Evolutionary conservation across 2,888 invertebrate genomes (phyloP).

Genomic region (Amorpha juglandis): DNA sequence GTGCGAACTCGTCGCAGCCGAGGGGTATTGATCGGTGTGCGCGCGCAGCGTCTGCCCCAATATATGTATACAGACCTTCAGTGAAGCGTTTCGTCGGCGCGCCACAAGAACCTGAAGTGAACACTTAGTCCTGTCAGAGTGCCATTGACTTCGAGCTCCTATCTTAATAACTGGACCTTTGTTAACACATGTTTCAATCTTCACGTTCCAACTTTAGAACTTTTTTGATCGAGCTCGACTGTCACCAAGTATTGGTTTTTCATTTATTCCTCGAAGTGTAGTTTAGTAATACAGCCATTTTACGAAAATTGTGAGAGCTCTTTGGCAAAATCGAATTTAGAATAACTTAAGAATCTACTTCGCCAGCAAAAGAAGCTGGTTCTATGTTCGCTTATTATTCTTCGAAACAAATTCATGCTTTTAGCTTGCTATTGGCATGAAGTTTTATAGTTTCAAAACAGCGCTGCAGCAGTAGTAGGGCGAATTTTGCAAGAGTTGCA

Average conservation of each 20-base stretch:
- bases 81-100: slow-evolving; percentile 68
- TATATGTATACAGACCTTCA: slow-evolving; percentile 79
- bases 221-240: not conserved
- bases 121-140: slow-evolving; percentile 69
- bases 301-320: not conserved
- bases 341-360: slow-evolving; percentile 1
- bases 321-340: not conserved
- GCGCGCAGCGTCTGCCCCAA: slow-evolving; percentile 77
- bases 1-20: slow-evolving; percentile 73
- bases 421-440: not conserved
- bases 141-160: slow-evolving; percentile 32
- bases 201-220: not conserved
- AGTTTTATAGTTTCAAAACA: slow-evolving; percentile 13
- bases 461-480: not conserved
- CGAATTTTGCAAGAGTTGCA: not conserved
- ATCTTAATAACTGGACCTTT: slow-evolving; percentile 25
- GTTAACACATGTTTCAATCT: slow-evolving; percentile 24
- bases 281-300: not conserved
- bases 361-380: not conserved
- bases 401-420: slow-evolving; percentile 15
- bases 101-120: slow-evolving; percentile 71
- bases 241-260: not conserved
- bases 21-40: slow-evolving; percentile 80
- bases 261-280: not conserved
- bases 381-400: slow-evolving; percentile 5